Base-by-base conservation (phyloP, 92 coral and sea anemone species). In the Pocillopora meandrina region DNA sequence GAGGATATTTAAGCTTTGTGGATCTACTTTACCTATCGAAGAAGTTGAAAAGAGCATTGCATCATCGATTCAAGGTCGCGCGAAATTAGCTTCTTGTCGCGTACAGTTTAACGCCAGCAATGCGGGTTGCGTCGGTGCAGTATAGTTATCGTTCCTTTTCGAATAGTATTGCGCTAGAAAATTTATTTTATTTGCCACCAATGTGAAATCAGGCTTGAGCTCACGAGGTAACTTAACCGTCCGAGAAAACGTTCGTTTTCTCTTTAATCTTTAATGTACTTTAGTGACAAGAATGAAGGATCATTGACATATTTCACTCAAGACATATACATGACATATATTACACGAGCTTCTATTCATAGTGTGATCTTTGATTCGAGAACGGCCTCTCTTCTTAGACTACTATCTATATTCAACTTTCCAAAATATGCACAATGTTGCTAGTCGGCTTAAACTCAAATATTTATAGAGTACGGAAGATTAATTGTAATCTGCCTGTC, bases 211-310 rank as follows among this genome's bases (percentile, higher is more conserved):
- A 15, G 65, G 59, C 12, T 75, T 20, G n/a, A 11, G 72, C 65
- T 78, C 71, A 36, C 35, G 0, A 42, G 62, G 42, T n/a, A n/a
- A 63, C 72, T 42, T 60, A 19, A 2, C 9, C 5, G 13, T 18
- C 15, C 61, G 15, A 10, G 42, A 62, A 21, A 23, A 64, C 20
- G 18, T 13, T 36, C 15, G 36, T 36, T 9, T 3, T 56, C 59
- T 61, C 56, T 61, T 42, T 61, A 62, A 77, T 77, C 61, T 63
- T 49, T 63, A 78, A 63, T 65, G 77, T 20, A 63, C 67, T 12
- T 65, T 52, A 56, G 23, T 31, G 79, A 26, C 56, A 75, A 75
- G 65, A 75, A 68, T 31, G 72, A 9, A 36, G 18, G 52, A 17
- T 15, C 33, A 16, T 12, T 67, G 13, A 23, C 52, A 4, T 15